Evolutionary conservation across 2,888 invertebrate species (phyloP).

Genomic region (Dolomedes plantarius): DNA sequence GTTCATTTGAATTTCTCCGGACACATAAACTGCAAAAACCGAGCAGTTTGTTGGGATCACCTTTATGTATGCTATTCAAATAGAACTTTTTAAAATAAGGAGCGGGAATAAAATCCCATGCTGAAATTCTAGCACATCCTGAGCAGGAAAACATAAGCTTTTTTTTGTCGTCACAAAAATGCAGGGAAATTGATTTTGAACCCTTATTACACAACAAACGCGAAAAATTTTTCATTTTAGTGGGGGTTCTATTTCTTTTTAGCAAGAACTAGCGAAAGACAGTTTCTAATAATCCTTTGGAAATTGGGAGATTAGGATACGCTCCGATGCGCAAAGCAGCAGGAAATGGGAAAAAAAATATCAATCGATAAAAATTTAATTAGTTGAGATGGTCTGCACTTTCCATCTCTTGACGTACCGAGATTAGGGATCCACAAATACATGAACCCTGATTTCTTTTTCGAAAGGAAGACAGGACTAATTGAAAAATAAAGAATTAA

Average conservation of each 20-base stretch:
- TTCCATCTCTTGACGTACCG: slow-evolving; percentile 10
- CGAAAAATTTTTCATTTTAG: background rate
- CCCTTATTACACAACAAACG: background rate
- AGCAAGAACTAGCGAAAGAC: slow-evolving; percentile 35
- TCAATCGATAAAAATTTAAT: slow-evolving; percentile 71
- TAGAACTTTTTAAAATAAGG: no score
- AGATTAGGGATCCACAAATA: slow-evolving; percentile 22
- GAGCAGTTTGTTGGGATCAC: no score
- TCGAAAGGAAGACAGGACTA: slow-evolving; percentile 25
- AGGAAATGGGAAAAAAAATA: slow-evolving; percentile 12
- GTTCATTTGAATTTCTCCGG: no score
- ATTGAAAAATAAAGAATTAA: slow-evolving; percentile 57
- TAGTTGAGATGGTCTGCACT: slow-evolving; percentile 25
- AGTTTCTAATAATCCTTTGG: slow-evolving; percentile 60
- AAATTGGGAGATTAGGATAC: slow-evolving; percentile 57
- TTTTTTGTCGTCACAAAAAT: no score
- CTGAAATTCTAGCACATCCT: no score
- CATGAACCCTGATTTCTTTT: slow-evolving; percentile 21
- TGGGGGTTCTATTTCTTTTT: background rate
- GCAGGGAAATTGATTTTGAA: background rate
- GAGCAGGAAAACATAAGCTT: no score
- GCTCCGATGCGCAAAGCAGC: background rate
- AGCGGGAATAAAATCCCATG: no score
- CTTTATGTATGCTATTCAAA: no score
- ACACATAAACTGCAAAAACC: no score